These are phyloP conservation scores for Cartodere bifasciata DNA, from an alignment of 2,888 invertebrate genomes.

Conservation along the genomic window DNA sequence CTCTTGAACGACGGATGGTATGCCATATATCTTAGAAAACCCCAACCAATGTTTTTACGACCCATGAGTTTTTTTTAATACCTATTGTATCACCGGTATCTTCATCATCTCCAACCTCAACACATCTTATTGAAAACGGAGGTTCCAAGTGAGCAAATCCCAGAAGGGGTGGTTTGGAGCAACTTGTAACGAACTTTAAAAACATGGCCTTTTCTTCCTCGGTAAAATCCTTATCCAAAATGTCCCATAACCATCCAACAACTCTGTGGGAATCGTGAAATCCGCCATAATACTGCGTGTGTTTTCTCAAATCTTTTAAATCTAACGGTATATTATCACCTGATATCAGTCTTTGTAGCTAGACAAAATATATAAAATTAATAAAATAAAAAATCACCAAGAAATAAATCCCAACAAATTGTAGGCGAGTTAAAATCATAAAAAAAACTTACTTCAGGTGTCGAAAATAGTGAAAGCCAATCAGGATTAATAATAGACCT, in stretches of 20 bases:
- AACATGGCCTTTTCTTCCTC: constrained; percentile 88
- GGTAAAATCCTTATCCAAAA: constrained; percentile 87
- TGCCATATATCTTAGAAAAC: too few species aligned
- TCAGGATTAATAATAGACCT: constrained; percentile 89
- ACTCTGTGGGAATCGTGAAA: constrained; percentile 97
- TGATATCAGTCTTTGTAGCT: constrained; percentile 87
- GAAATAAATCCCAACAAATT: constrained; percentile 1
- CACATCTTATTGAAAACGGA: constrained; percentile 95
- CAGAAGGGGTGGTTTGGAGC: constrained; percentile 90
- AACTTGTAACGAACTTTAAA: constrained; percentile 77
- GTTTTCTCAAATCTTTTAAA: constrained; percentile 69
- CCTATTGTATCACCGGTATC: constrained; percentile 80
- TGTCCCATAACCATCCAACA: constrained; percentile 98
- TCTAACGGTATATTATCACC: constrained; percentile 93
- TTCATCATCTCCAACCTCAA: constrained; percentile 97
- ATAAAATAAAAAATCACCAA: not conserved
- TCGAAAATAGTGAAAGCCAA: constrained; percentile 89
- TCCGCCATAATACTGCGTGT: constrained; percentile 98
- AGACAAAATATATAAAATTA: constrained; percentile 17
- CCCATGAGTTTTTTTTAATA: too few species aligned
- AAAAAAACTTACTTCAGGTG: constrained; percentile 61
- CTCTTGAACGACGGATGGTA: too few species aligned
- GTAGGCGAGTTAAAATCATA: too few species aligned
- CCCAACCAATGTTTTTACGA: too few species aligned
- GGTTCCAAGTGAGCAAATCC: constrained; percentile 96